Conservation (phyloP, 1,140 invertebrate genomes). For the Drosophila suzukii region DNA sequence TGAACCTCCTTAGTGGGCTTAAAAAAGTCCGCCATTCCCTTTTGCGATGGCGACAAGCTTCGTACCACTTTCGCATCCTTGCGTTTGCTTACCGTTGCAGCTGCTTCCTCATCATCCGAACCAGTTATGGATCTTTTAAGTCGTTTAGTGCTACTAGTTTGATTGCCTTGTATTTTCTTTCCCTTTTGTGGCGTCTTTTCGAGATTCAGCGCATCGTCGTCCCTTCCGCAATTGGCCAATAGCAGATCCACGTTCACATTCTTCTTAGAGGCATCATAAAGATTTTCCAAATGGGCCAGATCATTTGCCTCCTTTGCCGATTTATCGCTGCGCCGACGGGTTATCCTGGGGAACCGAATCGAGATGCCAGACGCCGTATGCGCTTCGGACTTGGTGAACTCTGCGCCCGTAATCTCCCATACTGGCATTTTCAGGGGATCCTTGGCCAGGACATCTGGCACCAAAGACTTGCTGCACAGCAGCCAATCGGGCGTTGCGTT, state of each 20-base stretch:
- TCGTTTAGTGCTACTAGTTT: slow-evolving; percentile 39
- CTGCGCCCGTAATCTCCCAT: slow-evolving; percentile 97
- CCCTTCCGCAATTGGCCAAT: slow-evolving; percentile 50
- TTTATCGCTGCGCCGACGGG: slow-evolving; percentile 93
- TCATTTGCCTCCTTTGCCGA: slow-evolving; percentile 93
- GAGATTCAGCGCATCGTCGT: background rate
- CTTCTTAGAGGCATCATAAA: slow-evolving; percentile 89
- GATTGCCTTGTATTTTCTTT: background rate
- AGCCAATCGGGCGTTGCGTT: slow-evolving; percentile 91
- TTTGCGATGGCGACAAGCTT: slow-evolving; percentile 10
- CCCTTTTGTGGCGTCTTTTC: slow-evolving; percentile 57
- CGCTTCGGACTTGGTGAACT: slow-evolving; percentile 93
- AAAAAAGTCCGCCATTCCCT: slow-evolving; percentile 35
- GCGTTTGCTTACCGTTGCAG: slow-evolving; percentile 10
- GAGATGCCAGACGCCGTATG: slow-evolving; percentile 97
- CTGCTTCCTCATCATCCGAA: slow-evolving; percentile 31
- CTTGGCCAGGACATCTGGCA: slow-evolving; percentile 94
- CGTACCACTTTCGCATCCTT: slow-evolving; percentile 28
- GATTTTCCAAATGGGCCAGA: slow-evolving; percentile 88
- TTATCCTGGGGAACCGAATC: slow-evolving; percentile 95
- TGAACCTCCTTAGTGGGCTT: slow-evolving; percentile 20
- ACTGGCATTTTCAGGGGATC: slow-evolving; percentile 94
- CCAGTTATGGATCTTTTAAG: slow-evolving; percentile 24
- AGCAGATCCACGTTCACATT: slow-evolving; percentile 88
- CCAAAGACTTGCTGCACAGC: slow-evolving; percentile 91